Base-by-base conservation (phyloP, 2,888 invertebrate species). In the Unio delphinus region DNA sequence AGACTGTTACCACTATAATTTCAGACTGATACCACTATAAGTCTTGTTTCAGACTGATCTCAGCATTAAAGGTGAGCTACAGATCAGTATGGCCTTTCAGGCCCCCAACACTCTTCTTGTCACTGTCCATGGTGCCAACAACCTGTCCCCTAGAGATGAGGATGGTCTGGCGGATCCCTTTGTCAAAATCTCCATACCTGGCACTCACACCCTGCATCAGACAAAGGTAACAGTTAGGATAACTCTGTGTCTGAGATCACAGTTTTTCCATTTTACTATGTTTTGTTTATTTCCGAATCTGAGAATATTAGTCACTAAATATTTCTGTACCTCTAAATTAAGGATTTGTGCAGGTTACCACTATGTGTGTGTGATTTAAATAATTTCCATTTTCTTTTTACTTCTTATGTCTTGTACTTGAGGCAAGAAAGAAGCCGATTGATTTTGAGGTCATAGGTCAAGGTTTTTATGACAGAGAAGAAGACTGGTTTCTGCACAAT, bases 111-210 rank as follows among this genome's bases (percentile, higher is more conserved):
- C 79, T 11, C 80, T 88, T 17, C 73, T 79, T 26, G 82, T 88
- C 30, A 86, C 85, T 8, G 76, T 88, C 8, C 85, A 86, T 72
- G 68, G 79, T 15, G 87, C 83, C 15, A 70, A 66, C 28, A 76
- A 78, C 17, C 80, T 88, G 17, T 80, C 83, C 30, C 79, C 83
- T 18, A 75, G 80, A 56, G 79, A 82, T 65, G 75, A 74, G 8
- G 78, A 79, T 6, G 73, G 79, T 54, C 63, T 75, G 17, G 82
- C 85, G 17, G 83, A 84, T 66, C 84, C 85, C 1, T 83, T 86
- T 73, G 85, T 88, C 28, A 87, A 87, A 69, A 66, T 86, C 8
- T 81, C 84, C 54, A 73, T 88, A 5, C 84, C 86, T n/a, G 88
- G 87, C 8, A 73, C 81, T 56, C 77, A 78, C n/a, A 61, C 73